Evolutionary conservation across 1,140 invertebrate species (phyloP).

Genomic region (Lepidurus arcticus): DNA sequence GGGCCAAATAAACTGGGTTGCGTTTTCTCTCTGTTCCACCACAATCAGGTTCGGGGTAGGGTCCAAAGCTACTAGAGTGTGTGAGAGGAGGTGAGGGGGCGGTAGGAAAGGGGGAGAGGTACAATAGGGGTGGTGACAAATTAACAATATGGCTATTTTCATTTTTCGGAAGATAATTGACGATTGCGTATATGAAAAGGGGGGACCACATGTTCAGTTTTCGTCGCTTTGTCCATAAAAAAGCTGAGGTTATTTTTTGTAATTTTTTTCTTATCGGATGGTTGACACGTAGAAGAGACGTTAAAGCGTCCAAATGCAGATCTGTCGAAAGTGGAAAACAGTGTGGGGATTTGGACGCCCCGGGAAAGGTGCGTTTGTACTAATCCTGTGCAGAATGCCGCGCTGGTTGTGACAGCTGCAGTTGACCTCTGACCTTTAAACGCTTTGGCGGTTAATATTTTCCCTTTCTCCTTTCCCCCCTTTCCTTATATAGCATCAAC

Average conservation of each 20-base stretch:
- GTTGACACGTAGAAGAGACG: too few species aligned
- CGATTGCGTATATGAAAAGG: neutral
- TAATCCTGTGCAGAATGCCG: constrained; percentile 2
- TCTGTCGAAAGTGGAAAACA: neutral
- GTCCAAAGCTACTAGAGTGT: neutral
- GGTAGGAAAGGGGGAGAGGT: neutral
- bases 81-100: neutral
- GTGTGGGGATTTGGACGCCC: neutral
- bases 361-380: neutral
- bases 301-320: too few species aligned
- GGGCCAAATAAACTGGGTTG: neutral
- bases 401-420: neutral
- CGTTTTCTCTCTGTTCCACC: neutral
- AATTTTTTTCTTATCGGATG: too few species aligned
- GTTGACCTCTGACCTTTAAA: constrained; percentile 6
- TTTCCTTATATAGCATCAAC: too few species aligned
- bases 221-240: neutral
- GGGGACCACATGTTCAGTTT: neutral
- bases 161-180: neutral
- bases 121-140: neutral
- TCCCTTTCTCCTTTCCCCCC: neutral
- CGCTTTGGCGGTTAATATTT: neutral
- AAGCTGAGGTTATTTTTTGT: too few species aligned
- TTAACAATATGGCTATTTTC: constrained; percentile 11
- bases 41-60: neutral